Percentiles rank a stretch among this genome's conserved stretches.
Conservation (phyloP, 2,888 invertebrate species). For the Zelleria hepariella region DNA sequence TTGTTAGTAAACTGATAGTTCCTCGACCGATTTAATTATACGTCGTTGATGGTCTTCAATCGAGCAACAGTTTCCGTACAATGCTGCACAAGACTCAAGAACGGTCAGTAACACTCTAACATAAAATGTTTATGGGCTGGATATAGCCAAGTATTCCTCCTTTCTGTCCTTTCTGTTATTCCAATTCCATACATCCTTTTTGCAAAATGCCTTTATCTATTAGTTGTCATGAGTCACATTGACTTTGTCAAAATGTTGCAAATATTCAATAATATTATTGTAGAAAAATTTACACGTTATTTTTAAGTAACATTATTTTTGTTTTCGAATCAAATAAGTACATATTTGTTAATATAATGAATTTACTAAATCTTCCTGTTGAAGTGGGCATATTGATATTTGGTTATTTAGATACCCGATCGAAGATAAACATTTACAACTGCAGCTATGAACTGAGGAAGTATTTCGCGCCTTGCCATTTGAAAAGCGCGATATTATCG, state of each 20-base stretch:
- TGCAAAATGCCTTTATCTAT: too few relatives aligned
- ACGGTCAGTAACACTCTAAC: too few relatives aligned
- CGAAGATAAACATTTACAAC: slow-evolving; percentile 23
- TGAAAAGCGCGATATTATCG: slow-evolving; percentile 22
- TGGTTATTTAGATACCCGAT: slow-evolving; percentile 19
- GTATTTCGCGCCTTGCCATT: slow-evolving; percentile 24
- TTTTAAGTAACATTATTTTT: not conserved
- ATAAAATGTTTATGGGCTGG: too few relatives aligned
- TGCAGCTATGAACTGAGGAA: slow-evolving; percentile 18
- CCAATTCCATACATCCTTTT: too few relatives aligned
- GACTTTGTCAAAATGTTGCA: not conserved
- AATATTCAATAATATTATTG: not conserved
- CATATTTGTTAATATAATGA: slow-evolving; percentile 4
- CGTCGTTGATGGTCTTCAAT: too few relatives aligned
- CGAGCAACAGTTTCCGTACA: too few relatives aligned
- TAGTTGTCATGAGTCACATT: not conserved
- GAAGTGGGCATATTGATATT: slow-evolving; percentile 24
- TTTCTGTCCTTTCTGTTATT: too few relatives aligned
- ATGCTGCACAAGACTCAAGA: too few relatives aligned
- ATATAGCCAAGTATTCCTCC: too few relatives aligned
- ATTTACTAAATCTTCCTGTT: slow-evolving; percentile 23
- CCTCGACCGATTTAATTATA: too few relatives aligned
- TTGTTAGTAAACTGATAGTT: too few relatives aligned
- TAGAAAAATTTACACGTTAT: not conserved
- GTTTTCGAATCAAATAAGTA: not conserved